These are phyloP conservation scores for Lithophane leautieri DNA, from an alignment of 2,888 invertebrate genomes.

Conservation along the genomic window DNA sequence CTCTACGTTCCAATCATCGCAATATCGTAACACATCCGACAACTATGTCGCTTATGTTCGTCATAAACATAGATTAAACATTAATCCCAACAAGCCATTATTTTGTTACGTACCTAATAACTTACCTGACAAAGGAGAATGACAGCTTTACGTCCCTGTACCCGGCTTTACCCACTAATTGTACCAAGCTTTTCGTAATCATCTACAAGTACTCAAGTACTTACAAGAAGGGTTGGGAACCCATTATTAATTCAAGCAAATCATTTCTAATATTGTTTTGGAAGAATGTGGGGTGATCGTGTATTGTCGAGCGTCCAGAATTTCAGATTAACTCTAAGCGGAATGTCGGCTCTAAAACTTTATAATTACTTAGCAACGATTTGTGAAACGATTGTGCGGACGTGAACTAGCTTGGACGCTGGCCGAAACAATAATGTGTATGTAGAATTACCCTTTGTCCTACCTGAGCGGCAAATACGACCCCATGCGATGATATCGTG, in stretches of 20 bases:
- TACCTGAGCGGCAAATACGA: neutral
- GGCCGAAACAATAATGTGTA: slow-evolving; percentile 39
- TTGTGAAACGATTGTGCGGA: slow-evolving; percentile 36
- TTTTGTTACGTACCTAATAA: slow-evolving; percentile 65
- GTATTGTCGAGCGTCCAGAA: slow-evolving; percentile 33
- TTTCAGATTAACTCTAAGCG: slow-evolving; percentile 36
- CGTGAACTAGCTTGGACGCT: slow-evolving; percentile 29
- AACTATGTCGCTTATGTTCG: slow-evolving; percentile 63
- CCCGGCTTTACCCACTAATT: slow-evolving; percentile 63
- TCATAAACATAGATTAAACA: slow-evolving; percentile 68
- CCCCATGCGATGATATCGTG: neutral
- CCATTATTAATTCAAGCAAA: slow-evolving; percentile 57
- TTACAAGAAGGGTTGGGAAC: slow-evolving; percentile 50
- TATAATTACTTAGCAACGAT: slow-evolving; percentile 64
- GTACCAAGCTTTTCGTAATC: slow-evolving; percentile 59
- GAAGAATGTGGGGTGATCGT: slow-evolving; percentile 44
- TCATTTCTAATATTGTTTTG: slow-evolving; percentile 57
- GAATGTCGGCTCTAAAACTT: slow-evolving; percentile 58
- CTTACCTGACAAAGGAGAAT: slow-evolving; percentile 66
- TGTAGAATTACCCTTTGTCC: neutral
- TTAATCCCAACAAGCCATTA: slow-evolving; percentile 67
- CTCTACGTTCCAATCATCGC: slow-evolving; percentile 57
- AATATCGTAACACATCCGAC: slow-evolving; percentile 35
- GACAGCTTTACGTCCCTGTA: slow-evolving; percentile 59
- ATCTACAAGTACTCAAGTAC: slow-evolving; percentile 54